These are phyloP conservation scores for Caligus rogercresseyi DNA, from an alignment of 1,140 invertebrate genomes.

Conservation along the genomic window DNA sequence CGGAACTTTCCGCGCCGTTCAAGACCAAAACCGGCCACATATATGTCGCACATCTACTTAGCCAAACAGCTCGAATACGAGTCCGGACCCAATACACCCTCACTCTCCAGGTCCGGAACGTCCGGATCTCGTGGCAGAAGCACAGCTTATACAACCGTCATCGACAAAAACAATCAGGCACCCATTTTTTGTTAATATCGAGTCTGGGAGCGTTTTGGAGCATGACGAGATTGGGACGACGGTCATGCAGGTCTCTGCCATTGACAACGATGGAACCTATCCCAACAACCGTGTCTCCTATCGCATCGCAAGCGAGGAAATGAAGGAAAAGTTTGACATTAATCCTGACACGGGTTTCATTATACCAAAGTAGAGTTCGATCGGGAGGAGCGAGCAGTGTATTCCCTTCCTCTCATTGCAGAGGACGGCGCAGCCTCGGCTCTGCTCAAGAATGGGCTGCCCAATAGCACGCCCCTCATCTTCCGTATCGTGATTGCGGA, in stretches of 20 bases:
- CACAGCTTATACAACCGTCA: slow-evolving; percentile 51
- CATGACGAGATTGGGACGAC: slow-evolving; percentile 56
- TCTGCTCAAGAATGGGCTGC: slow-evolving; percentile 42
- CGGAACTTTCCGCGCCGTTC: slow-evolving; percentile 41
- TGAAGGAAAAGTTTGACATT: slow-evolving; percentile 51
- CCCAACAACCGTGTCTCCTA: slow-evolving; percentile 40
- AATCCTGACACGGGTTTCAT: slow-evolving; percentile 64
- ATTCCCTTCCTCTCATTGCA: slow-evolving; percentile 64
- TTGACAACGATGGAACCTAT: slow-evolving; percentile 63
- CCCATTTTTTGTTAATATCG: slow-evolving; percentile 56
- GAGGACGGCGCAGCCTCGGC: slow-evolving; percentile 66
- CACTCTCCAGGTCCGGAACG: slow-evolving; percentile 52
- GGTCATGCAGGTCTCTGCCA: slow-evolving; percentile 66
- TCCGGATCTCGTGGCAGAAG: slow-evolving; percentile 53
- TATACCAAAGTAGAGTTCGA: slow-evolving; percentile 54
- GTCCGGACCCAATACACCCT: slow-evolving; percentile 58
- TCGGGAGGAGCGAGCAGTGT: slow-evolving; percentile 51
- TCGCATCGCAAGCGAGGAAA: slow-evolving; percentile 30
- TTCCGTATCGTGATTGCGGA: slow-evolving; percentile 74
- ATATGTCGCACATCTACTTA: slow-evolving; percentile 47
- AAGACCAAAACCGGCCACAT: slow-evolving; percentile 34
- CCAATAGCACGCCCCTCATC: slow-evolving; percentile 38
- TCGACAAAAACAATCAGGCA: slow-evolving; percentile 73
- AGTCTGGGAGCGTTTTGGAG: slow-evolving; percentile 57
- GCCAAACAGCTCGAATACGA: slow-evolving; percentile 60